Base-by-base conservation (phyloP, 2,888 invertebrate genomes). In the Chrysopilus asiliformis region DNA sequence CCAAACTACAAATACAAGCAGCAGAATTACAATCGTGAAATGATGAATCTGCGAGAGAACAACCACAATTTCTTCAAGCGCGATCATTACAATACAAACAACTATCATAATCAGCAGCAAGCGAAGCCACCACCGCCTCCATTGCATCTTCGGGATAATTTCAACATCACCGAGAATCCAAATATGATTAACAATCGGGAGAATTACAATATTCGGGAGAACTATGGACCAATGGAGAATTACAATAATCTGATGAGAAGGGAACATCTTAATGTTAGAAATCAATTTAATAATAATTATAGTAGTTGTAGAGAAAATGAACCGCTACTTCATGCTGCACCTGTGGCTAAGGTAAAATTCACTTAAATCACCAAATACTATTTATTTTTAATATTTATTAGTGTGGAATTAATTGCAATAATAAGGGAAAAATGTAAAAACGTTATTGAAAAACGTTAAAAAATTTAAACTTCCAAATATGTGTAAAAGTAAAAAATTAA, bases 91-190 rank as follows among this genome's bases (percentile, higher is more conserved):
- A 46, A 45, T 32, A 42, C 43, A 15, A 44, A 43, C 31, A 43
- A 45, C 38, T 42, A 45, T 31, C 43, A 38, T 36, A 53, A 57
- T 34, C 51, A 52, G 24, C 51, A 50, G 4, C 49, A 46, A 29
- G 53, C 53, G 4, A 33, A 47, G 14, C 45, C 44, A 60, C 48
- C 67, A 54, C 46, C 63, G 58, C 44, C 67, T 61, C 17, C 49
- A 30, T 31, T 69, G 70, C 30, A 68, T 66, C 18, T 58, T 47
- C 57, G 60, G 45, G 60, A 63, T 43, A 53, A 53, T 41, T 62
- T 60, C 47, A 62, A 63, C 53, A 63, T 63, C 43, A 60, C 58
- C 49, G 61, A 63, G 48, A 63, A 63, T 52, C 61, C 56, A 48
- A 58, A 53, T 39, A 41, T 48, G 22, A 43, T 40, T 38, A 45